Percentiles rank a stretch among this genome's conserved stretches.
phyloP scores from a whole-genome alignment of 2,113 vertebrate species.

The Sitta europaea region DNA sequence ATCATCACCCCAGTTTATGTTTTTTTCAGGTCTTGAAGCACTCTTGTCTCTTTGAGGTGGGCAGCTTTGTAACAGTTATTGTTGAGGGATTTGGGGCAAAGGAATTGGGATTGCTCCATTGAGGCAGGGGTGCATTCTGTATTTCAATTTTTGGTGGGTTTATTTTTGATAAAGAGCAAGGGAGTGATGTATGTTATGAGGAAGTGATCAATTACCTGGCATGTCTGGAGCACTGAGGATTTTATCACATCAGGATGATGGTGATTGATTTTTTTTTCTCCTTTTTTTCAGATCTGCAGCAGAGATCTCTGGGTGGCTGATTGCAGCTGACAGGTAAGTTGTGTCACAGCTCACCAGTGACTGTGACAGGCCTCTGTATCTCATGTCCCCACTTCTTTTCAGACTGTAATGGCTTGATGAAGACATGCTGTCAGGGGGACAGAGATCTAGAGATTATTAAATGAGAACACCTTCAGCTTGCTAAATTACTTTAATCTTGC shows the following conservation, averaged over 20 bases:
- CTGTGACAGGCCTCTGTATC: background rate
- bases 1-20: background rate
- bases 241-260: background rate
- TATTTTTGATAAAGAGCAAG: background rate
- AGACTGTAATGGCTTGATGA: background rate
- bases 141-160: background rate
- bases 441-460: background rate
- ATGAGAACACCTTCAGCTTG: background rate
- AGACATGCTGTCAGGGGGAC: background rate
- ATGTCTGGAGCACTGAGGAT: background rate
- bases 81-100: background rate
- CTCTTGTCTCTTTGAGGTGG: background rate
- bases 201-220: background rate
- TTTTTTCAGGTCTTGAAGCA: background rate
- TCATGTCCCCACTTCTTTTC: background rate
- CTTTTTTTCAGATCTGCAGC: background rate
- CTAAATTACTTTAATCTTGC: background rate
- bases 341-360: background rate
- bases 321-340: background rate
- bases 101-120: rapidly evolving
- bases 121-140: background rate
- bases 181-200: background rate
- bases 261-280: background rate
- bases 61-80: background rate
- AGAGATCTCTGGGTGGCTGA: background rate